phyloP scores from a whole-genome alignment of 1,140 invertebrate genomes.

The Drosophila nikananu region DNA sequence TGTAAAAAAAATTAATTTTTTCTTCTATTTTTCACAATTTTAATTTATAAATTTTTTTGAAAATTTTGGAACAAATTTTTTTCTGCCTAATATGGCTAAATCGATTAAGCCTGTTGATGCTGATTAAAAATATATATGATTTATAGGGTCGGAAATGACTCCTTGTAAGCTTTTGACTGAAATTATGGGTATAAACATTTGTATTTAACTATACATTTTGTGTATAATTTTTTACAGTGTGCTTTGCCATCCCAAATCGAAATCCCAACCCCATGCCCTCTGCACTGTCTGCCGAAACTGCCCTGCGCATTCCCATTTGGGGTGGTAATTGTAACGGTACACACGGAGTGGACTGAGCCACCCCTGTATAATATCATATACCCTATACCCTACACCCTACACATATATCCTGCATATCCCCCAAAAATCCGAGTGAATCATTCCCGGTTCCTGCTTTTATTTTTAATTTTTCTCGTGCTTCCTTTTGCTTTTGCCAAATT shows the following conservation, averaged over 20 bases:
- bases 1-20: no score
- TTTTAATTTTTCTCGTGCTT: conserved; percentile 6
- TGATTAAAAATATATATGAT: no score
- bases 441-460: conserved; percentile 28
- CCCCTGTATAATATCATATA: conserved; percentile 20
- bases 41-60: no score
- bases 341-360: conserved; percentile 15
- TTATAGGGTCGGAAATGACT: no score
- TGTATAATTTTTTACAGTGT: conserved; percentile 5
- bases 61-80: no score
- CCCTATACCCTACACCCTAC: conserved; percentile 18
- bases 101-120: no score
- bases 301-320: conserved; percentile 46
- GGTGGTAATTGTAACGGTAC: conserved; percentile 45
- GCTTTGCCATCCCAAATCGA: conserved; percentile 4
- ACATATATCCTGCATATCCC: conserved; percentile 13
- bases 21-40: no score
- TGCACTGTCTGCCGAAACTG: conserved; percentile 17
- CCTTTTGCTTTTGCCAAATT: conserved; percentile 30
- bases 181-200: no score
- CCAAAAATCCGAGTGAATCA: conserved; percentile 40
- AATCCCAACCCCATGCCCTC: conserved; percentile 17
- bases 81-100: no score
- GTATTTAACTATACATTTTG: not conserved
- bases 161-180: no score